Conservation (phyloP, 2,888 invertebrate species). For the Chrysolina americana region DNA sequence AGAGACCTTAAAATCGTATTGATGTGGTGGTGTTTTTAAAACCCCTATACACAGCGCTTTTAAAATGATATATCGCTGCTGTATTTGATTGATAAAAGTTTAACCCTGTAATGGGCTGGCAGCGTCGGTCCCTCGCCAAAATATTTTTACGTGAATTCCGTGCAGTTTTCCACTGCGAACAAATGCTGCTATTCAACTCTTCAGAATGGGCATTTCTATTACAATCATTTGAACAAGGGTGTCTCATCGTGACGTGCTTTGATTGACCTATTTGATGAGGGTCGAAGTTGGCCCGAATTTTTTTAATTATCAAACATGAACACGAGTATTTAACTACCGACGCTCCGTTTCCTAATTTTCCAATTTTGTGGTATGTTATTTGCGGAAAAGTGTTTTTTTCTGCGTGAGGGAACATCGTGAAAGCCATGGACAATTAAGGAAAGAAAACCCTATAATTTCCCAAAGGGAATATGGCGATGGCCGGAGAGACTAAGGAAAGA, state of each 20-base stretch:
- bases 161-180: constrained; percentile 38
- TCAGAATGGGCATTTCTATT: constrained; percentile 32
- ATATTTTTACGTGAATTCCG: constrained; percentile 41
- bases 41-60: constrained; percentile 48
- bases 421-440: background rate
- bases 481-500: no score
- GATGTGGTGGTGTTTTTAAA: constrained; percentile 49
- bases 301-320: constrained; percentile 8
- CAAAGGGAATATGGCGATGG: no score
- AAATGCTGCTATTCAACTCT: constrained; percentile 30
- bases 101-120: constrained; percentile 43
- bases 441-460: background rate
- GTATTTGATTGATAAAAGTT: constrained; percentile 53
- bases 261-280: constrained; percentile 15
- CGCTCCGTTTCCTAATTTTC: background rate
- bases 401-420: background rate
- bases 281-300: constrained; percentile 11
- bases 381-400: background rate
- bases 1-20: constrained; percentile 52
- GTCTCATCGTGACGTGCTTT: background rate
- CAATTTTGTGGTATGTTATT: background rate
- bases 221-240: constrained; percentile 21
- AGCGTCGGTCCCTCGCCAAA: constrained; percentile 23
- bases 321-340: background rate
- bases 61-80: constrained; percentile 51